Evolutionary conservation across 2,113 vertebrate genomes (phyloP).

Genomic region (Motacilla tschutschensis): DNA sequence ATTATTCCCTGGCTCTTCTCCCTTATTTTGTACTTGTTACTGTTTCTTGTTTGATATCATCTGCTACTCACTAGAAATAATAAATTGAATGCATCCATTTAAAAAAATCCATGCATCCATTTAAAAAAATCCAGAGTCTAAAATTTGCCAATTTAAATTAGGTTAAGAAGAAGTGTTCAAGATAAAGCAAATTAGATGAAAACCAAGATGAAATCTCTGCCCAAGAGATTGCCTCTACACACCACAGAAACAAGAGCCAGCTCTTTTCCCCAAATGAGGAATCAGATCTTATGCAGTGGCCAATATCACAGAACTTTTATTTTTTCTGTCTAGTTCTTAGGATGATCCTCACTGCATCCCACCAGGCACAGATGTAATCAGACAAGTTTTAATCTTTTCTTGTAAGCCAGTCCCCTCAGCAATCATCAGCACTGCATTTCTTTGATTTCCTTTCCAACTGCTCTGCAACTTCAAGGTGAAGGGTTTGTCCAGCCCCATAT

Average conservation of each 20-base stretch:
- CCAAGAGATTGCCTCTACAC: neutral
- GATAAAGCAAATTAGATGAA: neutral
- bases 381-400: constrained; percentile 1
- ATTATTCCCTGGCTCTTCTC: neutral
- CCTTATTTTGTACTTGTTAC: neutral
- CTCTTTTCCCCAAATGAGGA: neutral
- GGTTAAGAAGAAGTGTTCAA: neutral
- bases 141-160: neutral
- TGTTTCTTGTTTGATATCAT: neutral
- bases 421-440: neutral
- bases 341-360: neutral
- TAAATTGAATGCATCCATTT: neutral
- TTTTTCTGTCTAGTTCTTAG: neutral
- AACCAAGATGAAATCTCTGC: neutral
- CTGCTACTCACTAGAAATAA: neutral
- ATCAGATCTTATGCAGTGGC: neutral
- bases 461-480: neutral
- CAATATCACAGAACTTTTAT: neutral
- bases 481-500: neutral
- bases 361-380: neutral
- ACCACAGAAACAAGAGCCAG: neutral
- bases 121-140: neutral
- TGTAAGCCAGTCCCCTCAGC: neutral
- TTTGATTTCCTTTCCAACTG: neutral
- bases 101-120: neutral